Evolutionary conservation across 2,888 invertebrate species (phyloP).

Genomic region (Callosobruchus maculatus): DNA sequence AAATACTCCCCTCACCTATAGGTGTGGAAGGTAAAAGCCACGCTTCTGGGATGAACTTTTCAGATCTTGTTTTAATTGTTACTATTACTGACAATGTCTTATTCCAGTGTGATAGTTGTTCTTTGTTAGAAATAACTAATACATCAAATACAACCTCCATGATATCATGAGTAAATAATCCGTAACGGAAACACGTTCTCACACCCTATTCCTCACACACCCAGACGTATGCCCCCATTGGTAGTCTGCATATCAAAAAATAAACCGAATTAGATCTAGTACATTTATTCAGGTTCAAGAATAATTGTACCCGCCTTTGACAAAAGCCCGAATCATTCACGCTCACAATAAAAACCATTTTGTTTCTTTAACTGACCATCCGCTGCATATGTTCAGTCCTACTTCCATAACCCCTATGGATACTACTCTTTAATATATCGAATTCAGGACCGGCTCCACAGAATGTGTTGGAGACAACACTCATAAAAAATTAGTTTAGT

Average conservation of each 20-base stretch:
- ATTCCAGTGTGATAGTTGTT: no score
- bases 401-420: neutral
- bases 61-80: no score
- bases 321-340: conserved; percentile 17
- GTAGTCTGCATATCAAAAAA: neutral
- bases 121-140: neutral
- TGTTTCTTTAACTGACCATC: conserved; percentile 21
- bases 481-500: no score
- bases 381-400: conserved; percentile 16
- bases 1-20: no score
- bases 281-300: neutral
- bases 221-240: neutral
- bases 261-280: neutral
- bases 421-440: neutral
- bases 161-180: neutral
- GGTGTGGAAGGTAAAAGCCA: no score
- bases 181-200: neutral
- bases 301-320: neutral
- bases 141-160: neutral
- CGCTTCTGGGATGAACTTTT: no score
- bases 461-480: no score
- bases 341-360: conserved; percentile 18
- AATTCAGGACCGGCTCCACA: neutral
- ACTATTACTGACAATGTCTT: no score
- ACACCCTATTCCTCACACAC: neutral